phyloP scores from a whole-genome alignment of 2,797 vertebrate species.

The Microctenopoma lineatum region DNA sequence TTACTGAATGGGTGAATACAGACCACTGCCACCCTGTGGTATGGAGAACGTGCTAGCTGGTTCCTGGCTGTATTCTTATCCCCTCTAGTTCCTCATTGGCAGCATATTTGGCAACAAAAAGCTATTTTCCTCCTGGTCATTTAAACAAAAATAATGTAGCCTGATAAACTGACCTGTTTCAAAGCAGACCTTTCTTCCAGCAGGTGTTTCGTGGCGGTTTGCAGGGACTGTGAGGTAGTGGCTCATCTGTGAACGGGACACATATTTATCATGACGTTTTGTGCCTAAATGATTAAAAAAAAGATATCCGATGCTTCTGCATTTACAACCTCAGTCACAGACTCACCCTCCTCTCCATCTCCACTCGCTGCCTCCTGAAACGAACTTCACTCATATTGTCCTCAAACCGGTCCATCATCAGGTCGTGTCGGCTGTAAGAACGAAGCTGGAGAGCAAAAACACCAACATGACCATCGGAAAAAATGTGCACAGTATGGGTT shows the following conservation, averaged over 20 bases:
- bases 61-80: no score
- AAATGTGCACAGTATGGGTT: no score
- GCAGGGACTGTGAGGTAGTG: slow-evolving; percentile 92
- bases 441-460: slow-evolving; percentile 81
- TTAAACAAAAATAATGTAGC: no score
- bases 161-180: slow-evolving; percentile 84
- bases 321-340: no score
- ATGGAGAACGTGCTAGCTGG: no score
- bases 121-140: no score
- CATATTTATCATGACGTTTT: background rate
- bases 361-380: slow-evolving; percentile 87
- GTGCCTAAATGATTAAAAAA: no score
- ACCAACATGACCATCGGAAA: background rate
- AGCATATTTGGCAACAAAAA: no score
- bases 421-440: slow-evolving; percentile 93
- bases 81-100: no score
- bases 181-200: slow-evolving; percentile 86
- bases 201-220: slow-evolving; percentile 84
- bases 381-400: slow-evolving; percentile 90
- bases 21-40: no score
- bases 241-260: slow-evolving; percentile 83
- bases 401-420: slow-evolving; percentile 89
- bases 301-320: no score
- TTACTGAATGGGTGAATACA: no score
- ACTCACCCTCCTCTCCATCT: slow-evolving; percentile 90